Conservation (phyloP, 2,797 vertebrate genomes). For the Thalassophryne amazonica region DNA sequence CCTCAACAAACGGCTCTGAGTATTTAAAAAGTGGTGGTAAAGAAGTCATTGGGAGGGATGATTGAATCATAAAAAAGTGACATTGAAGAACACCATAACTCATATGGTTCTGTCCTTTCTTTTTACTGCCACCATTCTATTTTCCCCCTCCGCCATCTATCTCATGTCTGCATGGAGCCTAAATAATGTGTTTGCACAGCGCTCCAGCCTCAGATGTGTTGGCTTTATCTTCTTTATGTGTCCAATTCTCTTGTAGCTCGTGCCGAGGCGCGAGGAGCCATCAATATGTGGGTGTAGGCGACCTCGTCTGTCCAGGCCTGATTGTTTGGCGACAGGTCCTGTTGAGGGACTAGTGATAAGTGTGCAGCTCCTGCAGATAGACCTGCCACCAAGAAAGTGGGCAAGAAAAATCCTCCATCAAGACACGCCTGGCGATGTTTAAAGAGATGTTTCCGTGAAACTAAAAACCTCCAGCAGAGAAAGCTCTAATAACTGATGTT, state of each 20-base stretch:
- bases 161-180: constrained; percentile 24
- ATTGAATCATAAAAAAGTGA: constrained; percentile 56
- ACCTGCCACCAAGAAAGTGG: constrained; percentile 23
- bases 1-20: no score
- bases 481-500: constrained; percentile 18
- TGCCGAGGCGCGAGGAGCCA: constrained; percentile 22
- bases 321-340: constrained; percentile 61
- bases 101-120: constrained; percentile 43
- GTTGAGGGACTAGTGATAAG: constrained; percentile 39
- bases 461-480: constrained; percentile 34
- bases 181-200: constrained; percentile 63
- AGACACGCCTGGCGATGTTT: constrained; percentile 50
- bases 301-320: constrained; percentile 52
- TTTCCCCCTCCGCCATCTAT: constrained; percentile 36
- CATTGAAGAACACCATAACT: constrained; percentile 28
- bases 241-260: constrained; percentile 57
- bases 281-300: constrained; percentile 51
- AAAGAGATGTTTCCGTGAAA: constrained; percentile 18
- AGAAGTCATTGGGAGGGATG: constrained; percentile 33
- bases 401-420: constrained; percentile 16
- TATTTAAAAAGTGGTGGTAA: constrained; percentile 10
- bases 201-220: constrained; percentile 21
- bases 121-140: constrained; percentile 49
- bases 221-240: constrained; percentile 63
- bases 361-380: constrained; percentile 29